A percentile compares a stretch with the other conserved stretches of the same genome.
phyloP scores from a whole-genome alignment of 2,888 invertebrate genomes.

The Onchidella celtica region DNA sequence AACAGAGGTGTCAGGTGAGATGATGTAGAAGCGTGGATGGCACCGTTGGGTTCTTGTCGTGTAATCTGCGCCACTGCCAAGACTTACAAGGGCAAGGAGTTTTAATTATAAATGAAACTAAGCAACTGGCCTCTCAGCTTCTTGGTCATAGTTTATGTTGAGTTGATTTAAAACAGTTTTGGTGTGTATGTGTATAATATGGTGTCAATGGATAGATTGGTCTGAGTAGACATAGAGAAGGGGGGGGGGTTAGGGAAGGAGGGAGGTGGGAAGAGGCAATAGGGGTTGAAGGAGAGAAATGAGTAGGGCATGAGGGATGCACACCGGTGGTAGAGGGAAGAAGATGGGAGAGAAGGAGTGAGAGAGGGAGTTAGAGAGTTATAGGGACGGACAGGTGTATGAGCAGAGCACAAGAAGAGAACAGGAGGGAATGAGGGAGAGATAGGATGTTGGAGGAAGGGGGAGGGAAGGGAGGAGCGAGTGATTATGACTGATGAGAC shows the following conservation, averaged over 20 bases:
- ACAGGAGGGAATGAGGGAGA: slow-evolving; percentile 13
- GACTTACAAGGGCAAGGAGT: too few relatives aligned
- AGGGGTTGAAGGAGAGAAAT: slow-evolving; percentile 17
- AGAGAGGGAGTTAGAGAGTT: too few relatives aligned
- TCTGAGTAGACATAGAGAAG: not conserved
- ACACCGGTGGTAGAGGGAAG: not conserved
- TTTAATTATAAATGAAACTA: too few relatives aligned
- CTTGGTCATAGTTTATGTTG: too few relatives aligned
- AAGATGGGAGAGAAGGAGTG: not conserved
- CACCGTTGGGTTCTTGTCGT: too few relatives aligned
- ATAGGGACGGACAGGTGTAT: not conserved
- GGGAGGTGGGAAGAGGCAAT: slow-evolving; percentile 16
- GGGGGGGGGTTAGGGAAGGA: slow-evolving; percentile 5
- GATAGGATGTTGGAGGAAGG: not conserved
- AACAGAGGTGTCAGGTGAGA: too few relatives aligned
- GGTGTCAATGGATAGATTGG: not conserved
- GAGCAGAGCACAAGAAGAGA: not conserved
- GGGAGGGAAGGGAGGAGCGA: not conserved
- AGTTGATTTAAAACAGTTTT: too few relatives aligned
- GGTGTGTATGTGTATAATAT: not conserved
- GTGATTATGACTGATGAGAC: not conserved
- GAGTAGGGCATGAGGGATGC: not conserved
- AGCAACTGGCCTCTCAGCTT: too few relatives aligned
- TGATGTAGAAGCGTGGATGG: too few relatives aligned
- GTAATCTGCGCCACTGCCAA: too few relatives aligned